These are phyloP conservation scores for Podarcis muralis DNA, from an alignment of 2,113 vertebrate genomes.

Conservation along the genomic window DNA sequence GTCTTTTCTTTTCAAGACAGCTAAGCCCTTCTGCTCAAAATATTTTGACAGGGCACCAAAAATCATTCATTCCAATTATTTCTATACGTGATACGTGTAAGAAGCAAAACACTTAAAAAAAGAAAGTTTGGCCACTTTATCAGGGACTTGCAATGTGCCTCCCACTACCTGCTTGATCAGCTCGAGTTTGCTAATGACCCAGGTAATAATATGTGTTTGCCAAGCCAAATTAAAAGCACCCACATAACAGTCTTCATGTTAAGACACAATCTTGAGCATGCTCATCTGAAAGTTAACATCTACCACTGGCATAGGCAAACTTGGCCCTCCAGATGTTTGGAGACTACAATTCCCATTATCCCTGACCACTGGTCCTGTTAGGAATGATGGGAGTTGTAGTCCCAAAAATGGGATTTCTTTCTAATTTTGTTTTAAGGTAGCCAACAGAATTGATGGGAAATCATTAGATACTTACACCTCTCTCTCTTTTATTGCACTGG, in stretches of 20 bases:
- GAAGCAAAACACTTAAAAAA: background rate
- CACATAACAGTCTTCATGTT: background rate
- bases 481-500: constrained; percentile 86
- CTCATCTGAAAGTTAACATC: background rate
- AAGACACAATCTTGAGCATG: background rate
- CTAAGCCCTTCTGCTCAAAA: background rate
- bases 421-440: background rate
- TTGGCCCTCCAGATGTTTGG: no score
- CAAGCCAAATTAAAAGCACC: background rate
- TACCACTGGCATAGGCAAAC: no score
- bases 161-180: background rate
- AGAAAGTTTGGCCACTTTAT: background rate
- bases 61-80: background rate
- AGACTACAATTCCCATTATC: no score
- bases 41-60: background rate
- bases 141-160: no score
- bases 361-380: no score
- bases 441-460: background rate
- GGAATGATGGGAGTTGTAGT: no score
- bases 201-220: background rate
- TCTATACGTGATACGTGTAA: background rate
- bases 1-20: no score
- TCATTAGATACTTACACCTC: constrained; percentile 85
- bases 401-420: background rate
- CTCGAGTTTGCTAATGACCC: background rate